Percentiles rank a stretch among this genome's conserved stretches.
phyloP scores from a whole-genome alignment of 2,113 vertebrate species.

The Brachirus orientalis region DNA sequence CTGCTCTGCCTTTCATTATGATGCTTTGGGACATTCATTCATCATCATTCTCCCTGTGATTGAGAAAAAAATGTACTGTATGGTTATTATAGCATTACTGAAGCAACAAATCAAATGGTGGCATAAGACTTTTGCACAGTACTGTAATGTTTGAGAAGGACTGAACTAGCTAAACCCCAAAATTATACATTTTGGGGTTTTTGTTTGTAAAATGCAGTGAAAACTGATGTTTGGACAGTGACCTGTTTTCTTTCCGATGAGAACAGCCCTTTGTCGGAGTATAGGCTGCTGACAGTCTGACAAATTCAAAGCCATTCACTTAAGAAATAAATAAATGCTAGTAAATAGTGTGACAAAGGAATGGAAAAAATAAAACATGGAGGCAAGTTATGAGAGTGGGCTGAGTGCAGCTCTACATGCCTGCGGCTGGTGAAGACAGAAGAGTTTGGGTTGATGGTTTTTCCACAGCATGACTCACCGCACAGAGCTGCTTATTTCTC shows the following conservation, averaged over 20 bases:
- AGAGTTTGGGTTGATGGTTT: conserved; percentile 43
- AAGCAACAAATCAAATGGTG: too few species aligned
- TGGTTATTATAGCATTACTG: too few species aligned
- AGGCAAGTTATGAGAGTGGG: conserved; percentile 6
- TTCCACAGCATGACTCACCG: conserved; percentile 68
- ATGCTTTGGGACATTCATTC: too few species aligned
- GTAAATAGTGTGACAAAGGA: neutral
- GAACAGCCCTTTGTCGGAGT: conserved; percentile 12
- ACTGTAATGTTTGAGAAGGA: too few species aligned
- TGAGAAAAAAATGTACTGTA: too few species aligned
- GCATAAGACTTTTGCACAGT: too few species aligned
- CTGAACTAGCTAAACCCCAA: too few species aligned
- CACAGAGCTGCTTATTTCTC: conserved; percentile 38
- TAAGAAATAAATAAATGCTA: neutral
- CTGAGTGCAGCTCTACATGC: conserved; percentile 16
- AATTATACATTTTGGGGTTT: too few species aligned
- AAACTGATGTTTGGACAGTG: conserved; percentile 1
- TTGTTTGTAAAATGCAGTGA: neutral
- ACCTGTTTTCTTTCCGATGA: conserved; percentile 28
- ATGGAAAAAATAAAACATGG: neutral
- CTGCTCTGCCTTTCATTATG: neutral
- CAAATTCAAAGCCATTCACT: too few species aligned
- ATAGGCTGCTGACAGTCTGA: conserved; percentile 45
- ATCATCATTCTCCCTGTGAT: too few species aligned
- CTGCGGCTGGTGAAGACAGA: conserved; percentile 43